Evolutionary conservation across 1,140 invertebrate genomes (phyloP), one percentile per base, ranked within the genome.

Genomic region (Ceratosolen fusciceps): DNA sequence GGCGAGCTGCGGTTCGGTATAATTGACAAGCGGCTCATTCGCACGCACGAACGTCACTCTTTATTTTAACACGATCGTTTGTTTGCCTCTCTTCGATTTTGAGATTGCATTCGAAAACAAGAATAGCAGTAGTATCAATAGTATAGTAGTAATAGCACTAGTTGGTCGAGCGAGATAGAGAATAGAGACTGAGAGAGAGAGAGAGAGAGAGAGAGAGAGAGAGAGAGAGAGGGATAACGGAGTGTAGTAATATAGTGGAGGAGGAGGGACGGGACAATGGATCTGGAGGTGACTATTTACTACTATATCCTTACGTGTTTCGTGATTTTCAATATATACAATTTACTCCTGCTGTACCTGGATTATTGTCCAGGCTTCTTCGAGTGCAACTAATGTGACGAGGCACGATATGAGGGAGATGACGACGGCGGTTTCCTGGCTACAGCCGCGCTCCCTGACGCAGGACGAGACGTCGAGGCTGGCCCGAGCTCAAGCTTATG

Each of bases 401-500:
- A 67, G 4, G 34, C 7, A 16, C n/a, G n/a, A n/a, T 19, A 54
- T 4, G 8, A 24, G 52, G n/a, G 24, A n/a, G 21, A 56, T 12
- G 21, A 47, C 9, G 24, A 1, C 37, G 26, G 52, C 26, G 16
- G 43, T 43, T 2, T 7, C 0, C 26, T 77, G 67, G 76, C 24
- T 65, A 16, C 39, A 62, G 70, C 67, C 77, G 5, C 58, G 70
- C 0, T 4, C 58, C 0, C 39, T 74, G 8, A 56, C 71, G 12
- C 8, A 8, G 14, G 77, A 65, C 7, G 77, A 78, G 58, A 54
- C 54, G 37, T 37, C 3, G 7, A 37, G 56, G 19, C 19, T 78
- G 5, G 68, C 70, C 5, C 2, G n/a, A 54, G 77, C 77, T 9
- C 77, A 78, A 52, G 16, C 78, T 2, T 74, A 54, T 9, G 71